Evolutionary conservation across 1,140 invertebrate species (phyloP).

Genomic region (Lerema accius): DNA sequence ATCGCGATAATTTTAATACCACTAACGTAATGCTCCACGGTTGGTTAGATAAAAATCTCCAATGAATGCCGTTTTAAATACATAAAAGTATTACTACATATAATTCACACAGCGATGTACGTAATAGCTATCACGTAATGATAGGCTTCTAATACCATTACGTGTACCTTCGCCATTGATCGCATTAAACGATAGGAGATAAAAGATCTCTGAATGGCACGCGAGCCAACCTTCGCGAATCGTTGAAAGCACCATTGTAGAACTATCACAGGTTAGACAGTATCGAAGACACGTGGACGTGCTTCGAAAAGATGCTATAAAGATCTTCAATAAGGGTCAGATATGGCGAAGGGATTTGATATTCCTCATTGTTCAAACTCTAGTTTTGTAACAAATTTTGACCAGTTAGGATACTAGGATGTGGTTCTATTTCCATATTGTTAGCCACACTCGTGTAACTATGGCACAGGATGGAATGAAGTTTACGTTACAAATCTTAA

Average conservation of each 20-base stretch:
- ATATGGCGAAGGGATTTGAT: too few species aligned
- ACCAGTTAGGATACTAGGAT: too few species aligned
- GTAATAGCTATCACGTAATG: constrained; percentile 30
- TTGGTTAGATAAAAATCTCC: constrained; percentile 11
- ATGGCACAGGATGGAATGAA: too few species aligned
- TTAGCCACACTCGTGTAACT: too few species aligned
- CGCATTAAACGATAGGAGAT: constrained; percentile 29
- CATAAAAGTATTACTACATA: constrained; percentile 19
- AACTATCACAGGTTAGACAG: constrained; percentile 5
- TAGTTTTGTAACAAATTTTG: too few species aligned
- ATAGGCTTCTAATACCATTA: constrained; percentile 35
- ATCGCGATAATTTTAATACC: not conserved
- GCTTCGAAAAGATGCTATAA: not conserved
- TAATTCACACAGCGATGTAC: constrained; percentile 22
- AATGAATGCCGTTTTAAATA: constrained; percentile 10
- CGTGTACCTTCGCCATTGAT: constrained; percentile 27
- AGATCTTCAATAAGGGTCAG: not conserved
- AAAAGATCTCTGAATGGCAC: constrained; percentile 30
- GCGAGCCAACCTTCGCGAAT: constrained; percentile 27
- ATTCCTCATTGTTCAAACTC: too few species aligned
- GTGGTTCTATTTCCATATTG: too few species aligned
- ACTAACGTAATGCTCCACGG: not conserved
- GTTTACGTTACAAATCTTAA: too few species aligned
- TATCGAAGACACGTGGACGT: constrained; percentile 14
- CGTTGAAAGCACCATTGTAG: constrained; percentile 21